Conservation (phyloP, 2,888 invertebrate species). For the Drosophila lutescens region DNA sequence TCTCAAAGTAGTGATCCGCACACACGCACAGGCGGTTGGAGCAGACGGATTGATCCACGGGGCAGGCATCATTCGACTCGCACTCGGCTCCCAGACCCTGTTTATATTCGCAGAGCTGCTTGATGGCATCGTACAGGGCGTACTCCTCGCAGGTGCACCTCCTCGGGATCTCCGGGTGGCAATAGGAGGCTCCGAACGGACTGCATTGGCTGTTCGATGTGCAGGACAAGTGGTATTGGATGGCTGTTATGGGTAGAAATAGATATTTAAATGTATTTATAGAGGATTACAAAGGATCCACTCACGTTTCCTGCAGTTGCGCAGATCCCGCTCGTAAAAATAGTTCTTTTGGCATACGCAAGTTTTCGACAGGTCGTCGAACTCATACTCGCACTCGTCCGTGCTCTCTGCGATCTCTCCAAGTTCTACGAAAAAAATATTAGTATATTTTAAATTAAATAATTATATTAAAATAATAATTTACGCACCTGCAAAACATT, state of each 20-base stretch:
- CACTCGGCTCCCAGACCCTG: slow-evolving; percentile 82
- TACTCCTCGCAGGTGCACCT: slow-evolving; percentile 82
- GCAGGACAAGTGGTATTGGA: slow-evolving; percentile 81
- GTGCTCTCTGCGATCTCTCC: slow-evolving; percentile 83
- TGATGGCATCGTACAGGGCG: slow-evolving; percentile 80
- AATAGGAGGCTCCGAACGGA: slow-evolving; percentile 82
- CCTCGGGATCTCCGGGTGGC: slow-evolving; percentile 74
- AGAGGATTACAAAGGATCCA: neutral
- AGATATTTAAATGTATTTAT: too few relatives aligned
- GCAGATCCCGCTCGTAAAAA: slow-evolving; percentile 81
- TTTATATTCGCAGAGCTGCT: slow-evolving; percentile 81
- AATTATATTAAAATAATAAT: too few relatives aligned
- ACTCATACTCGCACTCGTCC: slow-evolving; percentile 81
- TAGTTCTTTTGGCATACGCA: slow-evolving; percentile 83
- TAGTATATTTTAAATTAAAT: neutral
- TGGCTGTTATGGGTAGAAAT: slow-evolving; percentile 51
- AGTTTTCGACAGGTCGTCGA: slow-evolving; percentile 75
- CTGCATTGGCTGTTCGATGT: slow-evolving; percentile 83
- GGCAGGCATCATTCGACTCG: slow-evolving; percentile 75
- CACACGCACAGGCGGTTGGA: slow-evolving; percentile 80
- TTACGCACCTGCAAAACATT: slow-evolving; percentile 81
- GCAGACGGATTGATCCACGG: slow-evolving; percentile 79
- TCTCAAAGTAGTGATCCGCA: slow-evolving; percentile 70
- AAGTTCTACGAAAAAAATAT: slow-evolving; percentile 66
- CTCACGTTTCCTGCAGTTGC: slow-evolving; percentile 83